phyloP scores from a whole-genome alignment of 2,888 invertebrate genomes.

The Apamea epomidion region DNA sequence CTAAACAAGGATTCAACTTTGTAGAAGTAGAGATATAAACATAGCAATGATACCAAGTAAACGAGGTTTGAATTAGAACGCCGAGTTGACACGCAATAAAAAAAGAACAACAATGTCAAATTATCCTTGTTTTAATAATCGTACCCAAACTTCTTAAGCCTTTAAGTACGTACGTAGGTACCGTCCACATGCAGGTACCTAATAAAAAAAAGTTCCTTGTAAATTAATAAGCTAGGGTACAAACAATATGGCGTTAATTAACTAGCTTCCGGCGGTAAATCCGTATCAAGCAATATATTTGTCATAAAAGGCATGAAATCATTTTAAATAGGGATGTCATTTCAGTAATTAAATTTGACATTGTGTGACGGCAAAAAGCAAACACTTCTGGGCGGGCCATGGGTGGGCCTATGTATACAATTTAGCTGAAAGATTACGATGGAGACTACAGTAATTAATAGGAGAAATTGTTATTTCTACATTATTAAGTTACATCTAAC shows the following conservation, averaged over 20 bases:
- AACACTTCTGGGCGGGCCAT: background rate
- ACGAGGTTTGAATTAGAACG: slow-evolving; percentile 68
- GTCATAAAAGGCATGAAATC: slow-evolving; percentile 37
- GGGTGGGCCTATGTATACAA: background rate
- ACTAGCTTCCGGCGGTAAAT: slow-evolving; percentile 56
- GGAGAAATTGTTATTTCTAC: background rate
- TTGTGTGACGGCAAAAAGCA: slow-evolving; percentile 41
- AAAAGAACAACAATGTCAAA: slow-evolving; percentile 10
- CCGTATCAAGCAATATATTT: slow-evolving; percentile 47
- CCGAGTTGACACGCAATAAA: slow-evolving; percentile 16
- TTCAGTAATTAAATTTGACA: slow-evolving; percentile 42
- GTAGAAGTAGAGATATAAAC: slow-evolving; percentile 73
- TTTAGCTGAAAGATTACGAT: background rate
- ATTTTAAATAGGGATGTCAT: slow-evolving; percentile 51
- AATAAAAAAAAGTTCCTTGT: slow-evolving; percentile 42
- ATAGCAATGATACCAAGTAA: slow-evolving; percentile 68
- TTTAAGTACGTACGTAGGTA: background rate
- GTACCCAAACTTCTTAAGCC: background rate
- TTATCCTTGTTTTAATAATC: slow-evolving; percentile 1
- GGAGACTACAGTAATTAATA: background rate
- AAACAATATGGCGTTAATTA: slow-evolving; percentile 61
- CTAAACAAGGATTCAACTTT: slow-evolving; percentile 73
- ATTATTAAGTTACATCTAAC: background rate
- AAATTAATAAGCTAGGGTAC: slow-evolving; percentile 47
- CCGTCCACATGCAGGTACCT: slow-evolving; percentile 11